A percentile compares a stretch with the other conserved stretches of the same genome.
These are phyloP conservation scores for Mythimna loreyi DNA, from an alignment of 2,888 invertebrate species.

Conservation along the genomic window DNA sequence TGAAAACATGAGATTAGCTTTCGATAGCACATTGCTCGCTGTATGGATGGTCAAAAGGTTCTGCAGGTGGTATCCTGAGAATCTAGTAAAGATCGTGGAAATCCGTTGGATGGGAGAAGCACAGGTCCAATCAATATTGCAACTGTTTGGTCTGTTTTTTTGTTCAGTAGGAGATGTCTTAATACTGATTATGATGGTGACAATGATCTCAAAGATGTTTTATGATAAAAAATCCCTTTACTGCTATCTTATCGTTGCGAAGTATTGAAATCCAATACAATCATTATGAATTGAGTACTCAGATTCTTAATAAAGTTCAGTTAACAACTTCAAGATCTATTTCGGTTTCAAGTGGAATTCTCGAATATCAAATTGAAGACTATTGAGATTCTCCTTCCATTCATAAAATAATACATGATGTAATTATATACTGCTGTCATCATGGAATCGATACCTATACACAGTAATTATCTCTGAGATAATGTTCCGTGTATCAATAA, in stretches of 20 bases:
- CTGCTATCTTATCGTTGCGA: neutral
- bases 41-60: neutral
- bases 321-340: constrained; percentile 5
- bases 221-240: neutral
- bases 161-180: too few relatives aligned
- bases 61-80: neutral
- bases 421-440: constrained; percentile 2
- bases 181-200: neutral
- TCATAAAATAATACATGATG: constrained; percentile 10
- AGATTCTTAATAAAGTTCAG: neutral
- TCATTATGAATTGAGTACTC: neutral
- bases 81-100: too few relatives aligned
- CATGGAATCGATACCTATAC: constrained; percentile 28
- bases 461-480: constrained; percentile 24
- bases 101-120: too few relatives aligned
- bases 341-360: constrained; percentile 8
- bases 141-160: too few relatives aligned
- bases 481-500: constrained; percentile 41
- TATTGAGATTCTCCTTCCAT: constrained; percentile 5
- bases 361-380: neutral
- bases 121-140: too few relatives aligned
- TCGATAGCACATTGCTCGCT: neutral
- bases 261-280: neutral
- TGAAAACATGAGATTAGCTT: too few relatives aligned
- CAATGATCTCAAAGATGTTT: neutral